phyloP scores from a whole-genome alignment of 1,140 invertebrate species.

The Parapsyche elsis region DNA sequence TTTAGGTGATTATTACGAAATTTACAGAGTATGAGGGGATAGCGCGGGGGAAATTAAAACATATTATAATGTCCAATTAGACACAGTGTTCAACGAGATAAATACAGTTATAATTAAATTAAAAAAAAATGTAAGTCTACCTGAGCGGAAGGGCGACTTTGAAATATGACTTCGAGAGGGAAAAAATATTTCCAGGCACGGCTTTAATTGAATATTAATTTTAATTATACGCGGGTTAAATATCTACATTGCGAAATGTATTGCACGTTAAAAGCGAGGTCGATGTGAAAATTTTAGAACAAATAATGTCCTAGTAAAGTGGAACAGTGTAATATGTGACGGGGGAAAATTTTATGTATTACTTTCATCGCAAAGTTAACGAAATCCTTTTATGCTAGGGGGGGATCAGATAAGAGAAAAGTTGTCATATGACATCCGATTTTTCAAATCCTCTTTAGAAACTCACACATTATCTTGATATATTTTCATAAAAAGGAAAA shows the following conservation, averaged over 20 bases:
- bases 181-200: neutral
- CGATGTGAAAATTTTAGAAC: no score
- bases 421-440: constrained; percentile 26
- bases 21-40: neutral
- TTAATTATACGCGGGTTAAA: no score
- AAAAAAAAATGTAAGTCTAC: neutral
- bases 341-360: constrained; percentile 19
- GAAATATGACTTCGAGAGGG: neutral
- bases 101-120: constrained; percentile 11
- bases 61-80: constrained; percentile 26
- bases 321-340: neutral
- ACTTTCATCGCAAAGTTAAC: constrained; percentile 1
- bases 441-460: constrained; percentile 22
- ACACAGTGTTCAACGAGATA: neutral
- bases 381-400: constrained; percentile 17
- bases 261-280: no score
- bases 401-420: constrained; percentile 17
- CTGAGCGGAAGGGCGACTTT: neutral
- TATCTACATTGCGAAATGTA: no score
- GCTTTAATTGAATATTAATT: no score
- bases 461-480: constrained; percentile 3
- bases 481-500: neutral
- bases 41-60: constrained; percentile 16
- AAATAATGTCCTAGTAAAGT: no score
- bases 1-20: constrained; percentile 25